A percentile compares a stretch with the other conserved stretches of the same genome.
Conservation (phyloP, 2,113 vertebrate species). For the Tragulus kanchil region DNA sequence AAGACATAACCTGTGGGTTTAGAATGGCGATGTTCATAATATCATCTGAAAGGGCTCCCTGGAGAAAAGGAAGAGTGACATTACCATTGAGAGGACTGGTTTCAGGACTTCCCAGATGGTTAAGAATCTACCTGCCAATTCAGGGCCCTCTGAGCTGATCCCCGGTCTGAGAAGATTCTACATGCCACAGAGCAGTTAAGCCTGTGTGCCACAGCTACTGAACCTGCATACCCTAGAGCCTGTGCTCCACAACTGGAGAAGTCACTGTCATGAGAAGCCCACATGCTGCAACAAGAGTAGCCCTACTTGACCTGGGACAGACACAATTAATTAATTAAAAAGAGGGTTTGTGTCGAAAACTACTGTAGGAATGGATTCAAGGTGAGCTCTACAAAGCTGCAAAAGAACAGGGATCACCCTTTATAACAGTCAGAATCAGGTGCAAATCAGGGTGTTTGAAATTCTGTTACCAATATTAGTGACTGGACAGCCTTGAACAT, state of each 20-base stretch:
- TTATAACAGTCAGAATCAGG: background rate
- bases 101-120: background rate
- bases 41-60: background rate
- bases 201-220: background rate
- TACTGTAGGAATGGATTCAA: background rate
- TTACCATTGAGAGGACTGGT: background rate
- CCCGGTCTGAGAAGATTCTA: background rate
- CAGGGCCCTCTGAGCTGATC: background rate
- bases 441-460: background rate
- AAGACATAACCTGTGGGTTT: background rate
- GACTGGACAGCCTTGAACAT: background rate
- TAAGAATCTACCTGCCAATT: background rate
- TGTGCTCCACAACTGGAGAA: background rate
- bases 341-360: background rate
- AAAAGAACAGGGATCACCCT: accelerated
- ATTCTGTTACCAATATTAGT: background rate
- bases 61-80: background rate
- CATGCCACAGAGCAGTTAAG: background rate
- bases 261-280: background rate
- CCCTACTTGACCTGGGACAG: background rate
- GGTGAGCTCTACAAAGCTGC: background rate
- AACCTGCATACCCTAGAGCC: background rate
- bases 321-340: background rate
- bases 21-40: background rate
- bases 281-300: background rate